Evolutionary conservation across 2,888 invertebrate species (phyloP).

Genomic region (Notodromas monacha): DNA sequence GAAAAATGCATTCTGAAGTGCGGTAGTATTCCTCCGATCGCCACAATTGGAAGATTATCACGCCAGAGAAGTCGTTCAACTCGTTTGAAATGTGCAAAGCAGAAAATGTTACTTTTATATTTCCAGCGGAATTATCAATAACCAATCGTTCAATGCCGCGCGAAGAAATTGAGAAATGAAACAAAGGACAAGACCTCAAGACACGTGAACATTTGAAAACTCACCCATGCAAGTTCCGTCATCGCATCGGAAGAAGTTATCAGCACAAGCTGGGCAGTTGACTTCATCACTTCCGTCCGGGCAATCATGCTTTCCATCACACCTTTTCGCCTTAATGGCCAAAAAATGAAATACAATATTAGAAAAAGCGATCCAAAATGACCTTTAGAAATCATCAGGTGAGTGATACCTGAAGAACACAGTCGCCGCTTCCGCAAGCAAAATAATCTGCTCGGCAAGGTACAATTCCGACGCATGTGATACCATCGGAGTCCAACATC

Average conservation of each 20-base stretch:
- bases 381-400: neutral
- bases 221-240: conserved; percentile 31
- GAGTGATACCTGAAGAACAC: conserved; percentile 24
- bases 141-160: no score
- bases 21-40: no score
- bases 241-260: conserved; percentile 34
- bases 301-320: conserved; percentile 51
- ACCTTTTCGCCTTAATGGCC: conserved; percentile 25
- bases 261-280: conserved; percentile 28
- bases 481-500: conserved; percentile 14
- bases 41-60: no score
- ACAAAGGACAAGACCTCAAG: conserved; percentile 9
- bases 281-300: conserved; percentile 48
- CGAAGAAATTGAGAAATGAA: no score
- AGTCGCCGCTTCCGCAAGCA: conserved; percentile 25
- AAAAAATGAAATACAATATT: neutral
- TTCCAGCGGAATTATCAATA: no score
- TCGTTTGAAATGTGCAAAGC: no score
- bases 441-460: conserved; percentile 37
- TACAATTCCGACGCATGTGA: conserved; percentile 18
- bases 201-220: conserved; percentile 13
- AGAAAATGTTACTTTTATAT: no score
- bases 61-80: no score
- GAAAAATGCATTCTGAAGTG: no score
- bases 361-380: neutral